Conservation (phyloP, 1,140 invertebrate species). For the Brachionus rotundiformis region DNA sequence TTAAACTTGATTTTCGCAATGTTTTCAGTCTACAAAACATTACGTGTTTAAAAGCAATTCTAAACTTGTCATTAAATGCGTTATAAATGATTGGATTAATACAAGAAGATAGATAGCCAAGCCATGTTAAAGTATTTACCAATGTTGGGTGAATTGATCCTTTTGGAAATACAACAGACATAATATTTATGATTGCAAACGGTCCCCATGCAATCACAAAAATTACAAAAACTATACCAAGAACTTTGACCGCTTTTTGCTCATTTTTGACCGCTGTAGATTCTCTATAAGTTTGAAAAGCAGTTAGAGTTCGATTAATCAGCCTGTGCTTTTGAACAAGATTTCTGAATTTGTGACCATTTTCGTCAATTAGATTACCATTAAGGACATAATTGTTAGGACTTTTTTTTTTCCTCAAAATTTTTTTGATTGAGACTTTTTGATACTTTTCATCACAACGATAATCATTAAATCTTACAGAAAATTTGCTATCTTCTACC, state of each 20-base stretch:
- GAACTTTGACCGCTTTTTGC: slow-evolving; percentile 51
- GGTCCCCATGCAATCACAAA: slow-evolving; percentile 51
- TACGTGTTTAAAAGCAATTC: slow-evolving; percentile 21
- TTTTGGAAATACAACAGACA: neutral
- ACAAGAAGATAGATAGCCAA: slow-evolving; percentile 39
- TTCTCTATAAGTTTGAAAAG: neutral
- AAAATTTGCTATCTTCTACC: neutral
- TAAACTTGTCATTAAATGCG: slow-evolving; percentile 45
- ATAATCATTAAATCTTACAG: neutral
- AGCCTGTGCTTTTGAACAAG: slow-evolving; percentile 13
- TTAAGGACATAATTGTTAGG: neutral
- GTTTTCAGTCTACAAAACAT: neutral
- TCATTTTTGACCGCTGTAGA: slow-evolving; percentile 48
- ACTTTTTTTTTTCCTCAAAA: neutral
- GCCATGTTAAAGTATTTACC: slow-evolving; percentile 20
- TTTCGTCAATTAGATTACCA: neutral
- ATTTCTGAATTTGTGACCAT: neutral
- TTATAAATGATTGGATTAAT: slow-evolving; percentile 49
- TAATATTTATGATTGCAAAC: slow-evolving; percentile 31
- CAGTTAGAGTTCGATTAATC: slow-evolving; percentile 4
- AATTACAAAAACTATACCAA: slow-evolving; percentile 49
- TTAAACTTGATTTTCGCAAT: neutral
- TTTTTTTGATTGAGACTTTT: neutral
- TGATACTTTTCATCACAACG: neutral
- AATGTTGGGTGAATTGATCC: neutral